A percentile compares a stretch with the other conserved stretches of the same genome.
phyloP scores from a whole-genome alignment of 1,140 invertebrate species.

The Prorops nasuta region DNA sequence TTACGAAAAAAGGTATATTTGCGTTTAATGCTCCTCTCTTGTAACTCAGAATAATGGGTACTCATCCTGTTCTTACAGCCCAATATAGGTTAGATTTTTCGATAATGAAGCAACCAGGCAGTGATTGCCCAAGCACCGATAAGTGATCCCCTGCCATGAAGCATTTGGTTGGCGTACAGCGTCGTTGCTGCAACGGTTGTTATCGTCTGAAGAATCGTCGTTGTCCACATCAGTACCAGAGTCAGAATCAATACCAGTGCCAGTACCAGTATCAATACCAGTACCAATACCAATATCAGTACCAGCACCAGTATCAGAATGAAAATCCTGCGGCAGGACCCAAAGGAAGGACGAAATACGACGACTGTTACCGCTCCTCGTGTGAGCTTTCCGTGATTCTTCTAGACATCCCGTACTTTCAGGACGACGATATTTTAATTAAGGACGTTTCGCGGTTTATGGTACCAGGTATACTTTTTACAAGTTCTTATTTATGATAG shows the following conservation, averaged over 20 bases:
- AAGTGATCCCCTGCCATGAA: constrained; percentile 55
- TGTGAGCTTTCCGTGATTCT: constrained; percentile 39
- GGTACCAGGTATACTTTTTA: constrained; percentile 47
- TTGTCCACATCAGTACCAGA: constrained; percentile 26
- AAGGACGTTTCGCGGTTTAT: constrained; percentile 34
- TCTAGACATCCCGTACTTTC: constrained; percentile 33
- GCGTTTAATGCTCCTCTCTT: neutral
- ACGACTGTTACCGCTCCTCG: constrained; percentile 28
- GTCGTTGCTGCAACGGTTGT: constrained; percentile 33
- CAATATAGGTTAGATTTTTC: constrained; percentile 54
- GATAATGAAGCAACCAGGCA: constrained; percentile 51
- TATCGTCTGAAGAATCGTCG: constrained; percentile 23
- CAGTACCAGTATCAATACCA: constrained; percentile 17
- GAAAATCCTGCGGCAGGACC: constrained; percentile 29
- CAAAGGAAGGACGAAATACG: constrained; percentile 31
- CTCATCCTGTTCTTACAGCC: constrained; percentile 48
- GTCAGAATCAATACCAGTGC: constrained; percentile 14
- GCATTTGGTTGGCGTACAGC: constrained; percentile 20
- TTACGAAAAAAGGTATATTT: constrained; percentile 65
- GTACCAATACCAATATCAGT: constrained; percentile 23
- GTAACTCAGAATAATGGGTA: too few species aligned
- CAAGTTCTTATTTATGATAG: constrained; percentile 53
- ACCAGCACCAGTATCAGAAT: constrained; percentile 3
- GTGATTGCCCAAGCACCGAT: constrained; percentile 52
- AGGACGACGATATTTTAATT: constrained; percentile 36